These are phyloP conservation scores for Helogale parvula DNA, from an alignment of 2,113 vertebrate genomes.

Conservation along the genomic window DNA sequence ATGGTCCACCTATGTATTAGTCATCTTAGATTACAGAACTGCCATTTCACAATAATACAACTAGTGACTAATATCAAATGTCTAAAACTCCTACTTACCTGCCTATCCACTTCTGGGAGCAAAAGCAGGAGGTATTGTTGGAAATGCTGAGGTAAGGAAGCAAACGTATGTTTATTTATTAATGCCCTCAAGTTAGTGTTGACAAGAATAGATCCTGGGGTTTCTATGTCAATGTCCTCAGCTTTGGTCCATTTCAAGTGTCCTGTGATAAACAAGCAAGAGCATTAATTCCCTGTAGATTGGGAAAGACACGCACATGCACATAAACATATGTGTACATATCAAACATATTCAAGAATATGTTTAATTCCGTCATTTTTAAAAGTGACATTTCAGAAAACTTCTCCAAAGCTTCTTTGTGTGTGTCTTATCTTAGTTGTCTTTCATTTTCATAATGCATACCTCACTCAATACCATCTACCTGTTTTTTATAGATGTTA, in stretches of 20 bases:
- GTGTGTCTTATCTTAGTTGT: not conserved
- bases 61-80: not conserved
- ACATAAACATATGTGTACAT: not conserved
- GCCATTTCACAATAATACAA: not conserved
- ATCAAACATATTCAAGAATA: not conserved
- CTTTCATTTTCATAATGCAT: slow-evolving; percentile 28
- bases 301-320: not conserved
- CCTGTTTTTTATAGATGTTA: slow-evolving; percentile 17
- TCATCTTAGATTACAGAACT: not conserved
- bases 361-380: slow-evolving; percentile 32
- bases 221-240: slow-evolving; percentile 94
- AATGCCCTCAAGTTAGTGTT: slow-evolving; percentile 94
- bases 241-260: slow-evolving; percentile 94
- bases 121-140: slow-evolving; percentile 93
- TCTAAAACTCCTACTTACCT: slow-evolving; percentile 86
- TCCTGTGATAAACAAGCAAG: slow-evolving; percentile 86
- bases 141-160: slow-evolving; percentile 92
- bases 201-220: slow-evolving; percentile 93
- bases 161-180: slow-evolving; percentile 94
- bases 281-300: slow-evolving; percentile 80
- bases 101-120: slow-evolving; percentile 92
- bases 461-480: slow-evolving; percentile 41
- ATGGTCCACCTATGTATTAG: not conserved
- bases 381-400: slow-evolving; percentile 35
- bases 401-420: not conserved